phyloP scores from a whole-genome alignment of 2,797 vertebrate species.

The Phataginus tetradactyla region DNA sequence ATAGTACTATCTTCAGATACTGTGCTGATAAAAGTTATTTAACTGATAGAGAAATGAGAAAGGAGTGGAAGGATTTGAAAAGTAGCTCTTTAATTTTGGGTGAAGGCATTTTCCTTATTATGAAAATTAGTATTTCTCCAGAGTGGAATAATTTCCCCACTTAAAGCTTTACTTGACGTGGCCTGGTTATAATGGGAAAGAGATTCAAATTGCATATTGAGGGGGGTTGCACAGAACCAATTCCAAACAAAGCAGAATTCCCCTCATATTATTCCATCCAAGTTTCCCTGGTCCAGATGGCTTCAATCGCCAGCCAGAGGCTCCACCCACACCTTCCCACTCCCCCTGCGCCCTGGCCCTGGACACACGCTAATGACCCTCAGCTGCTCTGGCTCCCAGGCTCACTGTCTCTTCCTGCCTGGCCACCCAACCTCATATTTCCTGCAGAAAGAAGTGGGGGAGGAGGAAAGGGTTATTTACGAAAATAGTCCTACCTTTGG shows the following conservation, averaged over 20 bases:
- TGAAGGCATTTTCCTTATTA: slow-evolving; percentile 62
- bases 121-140: slow-evolving; percentile 70
- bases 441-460: background rate
- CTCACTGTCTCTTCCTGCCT: slow-evolving; percentile 41
- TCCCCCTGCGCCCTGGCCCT: slow-evolving; percentile 40
- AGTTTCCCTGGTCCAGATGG: slow-evolving; percentile 76
- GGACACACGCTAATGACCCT: slow-evolving; percentile 62
- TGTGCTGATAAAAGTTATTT: background rate
- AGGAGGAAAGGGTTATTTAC: background rate
- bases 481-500: background rate
- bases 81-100: slow-evolving; percentile 15
- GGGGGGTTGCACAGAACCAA: slow-evolving; percentile 64
- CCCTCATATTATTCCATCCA: slow-evolving; percentile 69
- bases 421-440: slow-evolving; percentile 62
- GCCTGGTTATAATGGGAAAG: slow-evolving; percentile 60
- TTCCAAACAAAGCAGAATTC: slow-evolving; percentile 80
- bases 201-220: slow-evolving; percentile 67
- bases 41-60: slow-evolving; percentile 48
- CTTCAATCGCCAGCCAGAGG: slow-evolving; percentile 60
- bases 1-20: background rate
- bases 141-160: slow-evolving; percentile 76
- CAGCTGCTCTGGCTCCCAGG: slow-evolving; percentile 72
- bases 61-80: slow-evolving; percentile 19
- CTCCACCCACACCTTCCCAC: slow-evolving; percentile 73
- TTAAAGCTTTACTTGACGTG: slow-evolving; percentile 72